phyloP scores from a whole-genome alignment of 1,140 invertebrate species.

The Myzus persicae region DNA sequence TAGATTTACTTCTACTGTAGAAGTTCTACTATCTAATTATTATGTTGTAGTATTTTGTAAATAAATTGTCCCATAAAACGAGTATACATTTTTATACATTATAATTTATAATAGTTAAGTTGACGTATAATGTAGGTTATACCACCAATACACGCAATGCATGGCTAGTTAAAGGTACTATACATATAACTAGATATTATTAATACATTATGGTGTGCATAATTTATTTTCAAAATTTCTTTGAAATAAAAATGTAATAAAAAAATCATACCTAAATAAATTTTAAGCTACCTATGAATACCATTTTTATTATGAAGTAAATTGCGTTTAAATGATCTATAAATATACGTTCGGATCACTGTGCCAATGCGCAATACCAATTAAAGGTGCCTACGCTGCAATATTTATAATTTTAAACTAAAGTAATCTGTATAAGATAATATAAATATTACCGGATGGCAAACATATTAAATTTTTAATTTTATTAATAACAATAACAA shows the following conservation, averaged over 20 bases:
- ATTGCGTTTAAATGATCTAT: background rate
- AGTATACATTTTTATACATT: too few species aligned
- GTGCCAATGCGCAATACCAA: background rate
- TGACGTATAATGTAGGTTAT: too few species aligned
- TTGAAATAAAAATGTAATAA: background rate
- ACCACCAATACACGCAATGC: too few species aligned
- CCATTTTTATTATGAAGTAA: conserved; percentile 11
- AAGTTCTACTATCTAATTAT: too few species aligned
- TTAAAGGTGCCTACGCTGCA: background rate
- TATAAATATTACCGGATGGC: background rate
- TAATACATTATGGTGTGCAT: background rate
- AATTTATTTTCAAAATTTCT: background rate
- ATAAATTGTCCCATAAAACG: too few species aligned
- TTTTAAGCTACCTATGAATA: background rate
- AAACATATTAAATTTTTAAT: background rate
- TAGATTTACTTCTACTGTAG: too few species aligned
- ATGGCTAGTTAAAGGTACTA: too few species aligned
- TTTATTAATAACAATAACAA: background rate
- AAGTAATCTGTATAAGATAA: background rate
- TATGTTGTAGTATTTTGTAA: too few species aligned
- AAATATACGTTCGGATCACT: background rate
- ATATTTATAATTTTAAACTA: conserved; percentile 2
- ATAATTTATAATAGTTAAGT: too few species aligned
- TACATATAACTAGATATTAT: too few species aligned
- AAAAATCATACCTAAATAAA: background rate